Conservation (phyloP, 2,797 vertebrate species). For the Lacerta viridis region DNA sequence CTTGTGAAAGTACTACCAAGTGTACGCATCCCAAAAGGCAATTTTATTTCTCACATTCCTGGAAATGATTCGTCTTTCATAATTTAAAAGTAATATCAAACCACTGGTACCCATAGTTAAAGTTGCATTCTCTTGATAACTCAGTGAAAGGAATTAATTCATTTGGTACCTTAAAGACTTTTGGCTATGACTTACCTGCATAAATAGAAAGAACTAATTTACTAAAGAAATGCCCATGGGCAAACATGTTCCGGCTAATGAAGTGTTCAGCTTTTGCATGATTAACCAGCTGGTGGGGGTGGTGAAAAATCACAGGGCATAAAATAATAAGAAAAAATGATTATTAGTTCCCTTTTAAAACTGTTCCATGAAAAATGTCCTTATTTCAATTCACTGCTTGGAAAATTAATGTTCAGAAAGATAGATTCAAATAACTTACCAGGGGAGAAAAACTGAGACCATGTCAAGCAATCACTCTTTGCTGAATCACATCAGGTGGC, state of each 20-base stretch:
- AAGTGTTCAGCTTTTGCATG: slow-evolving; percentile 94
- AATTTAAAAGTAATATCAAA: slow-evolving; percentile 66
- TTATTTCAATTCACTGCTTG: slow-evolving; percentile 68
- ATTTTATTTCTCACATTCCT: slow-evolving; percentile 14
- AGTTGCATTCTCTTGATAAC: slow-evolving; percentile 67
- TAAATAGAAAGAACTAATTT: slow-evolving; percentile 90
- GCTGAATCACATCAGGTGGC: slow-evolving; percentile 55
- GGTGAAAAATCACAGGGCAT: slow-evolving; percentile 92
- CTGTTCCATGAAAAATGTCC: slow-evolving; percentile 67
- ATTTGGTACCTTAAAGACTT: slow-evolving; percentile 86
- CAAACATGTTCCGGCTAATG: slow-evolving; percentile 94
- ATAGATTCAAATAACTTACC: slow-evolving; percentile 67
- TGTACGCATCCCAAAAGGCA: slow-evolving; percentile 8
- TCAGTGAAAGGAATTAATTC: slow-evolving; percentile 78
- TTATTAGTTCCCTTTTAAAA: slow-evolving; percentile 91
- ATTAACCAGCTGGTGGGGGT: slow-evolving; percentile 96
- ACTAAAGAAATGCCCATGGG: slow-evolving; percentile 91
- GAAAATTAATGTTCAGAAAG: slow-evolving; percentile 61
- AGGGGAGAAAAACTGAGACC: slow-evolving; percentile 57
- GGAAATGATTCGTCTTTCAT: slow-evolving; percentile 43
- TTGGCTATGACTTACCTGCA: slow-evolving; percentile 88
- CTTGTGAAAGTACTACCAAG: slow-evolving; percentile 24
- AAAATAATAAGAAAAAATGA: slow-evolving; percentile 97
- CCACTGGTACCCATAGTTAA: slow-evolving; percentile 64
- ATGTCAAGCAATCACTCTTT: slow-evolving; percentile 55